These are phyloP conservation scores for Torymus tubicola DNA, from an alignment of 2,888 invertebrate species.

Conservation along the genomic window DNA sequence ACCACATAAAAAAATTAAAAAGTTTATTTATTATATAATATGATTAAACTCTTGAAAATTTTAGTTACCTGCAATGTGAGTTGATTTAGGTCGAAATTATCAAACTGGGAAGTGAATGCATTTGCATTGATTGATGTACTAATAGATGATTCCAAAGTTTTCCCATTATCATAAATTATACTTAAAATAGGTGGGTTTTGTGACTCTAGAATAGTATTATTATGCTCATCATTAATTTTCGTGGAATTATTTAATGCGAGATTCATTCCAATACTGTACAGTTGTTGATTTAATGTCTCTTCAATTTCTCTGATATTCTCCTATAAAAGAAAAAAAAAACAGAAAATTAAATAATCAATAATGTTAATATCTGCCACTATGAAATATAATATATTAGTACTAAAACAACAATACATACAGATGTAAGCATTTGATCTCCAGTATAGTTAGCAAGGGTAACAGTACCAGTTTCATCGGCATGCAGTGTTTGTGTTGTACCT, in stretches of 20 bases:
- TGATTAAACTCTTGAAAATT: background rate
- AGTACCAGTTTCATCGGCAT: slow-evolving; percentile 74
- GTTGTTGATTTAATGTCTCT: slow-evolving; percentile 74
- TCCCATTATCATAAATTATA: slow-evolving; percentile 69
- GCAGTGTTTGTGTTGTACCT: slow-evolving; percentile 70
- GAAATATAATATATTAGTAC: slow-evolving; percentile 11
- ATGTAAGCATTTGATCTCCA: slow-evolving; percentile 72
- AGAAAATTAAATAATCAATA: background rate
- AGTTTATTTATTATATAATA: slow-evolving; percentile 1
- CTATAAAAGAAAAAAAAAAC: slow-evolving; percentile 59
- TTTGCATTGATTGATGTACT: slow-evolving; percentile 59
- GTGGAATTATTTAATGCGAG: slow-evolving; percentile 61
- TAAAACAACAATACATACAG: slow-evolving; percentile 64
- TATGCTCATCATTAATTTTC: slow-evolving; percentile 58
- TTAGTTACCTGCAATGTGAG: slow-evolving; percentile 66
- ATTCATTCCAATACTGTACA: slow-evolving; percentile 71
- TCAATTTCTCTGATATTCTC: slow-evolving; percentile 75
- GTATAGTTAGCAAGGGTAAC: slow-evolving; percentile 72
- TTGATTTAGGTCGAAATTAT: slow-evolving; percentile 71
- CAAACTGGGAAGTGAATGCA: slow-evolving; percentile 68
- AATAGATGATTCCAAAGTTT: slow-evolving; percentile 62
- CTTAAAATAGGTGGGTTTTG: slow-evolving; percentile 66
- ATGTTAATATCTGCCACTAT: background rate
- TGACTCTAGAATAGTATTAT: slow-evolving; percentile 57
- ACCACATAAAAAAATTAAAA: slow-evolving; percentile 1